Percentiles rank a stretch among this genome's conserved stretches.
phyloP scores from a whole-genome alignment of 2,113 vertebrate species.

The Speoplatyrhinus poulsoni region DNA sequence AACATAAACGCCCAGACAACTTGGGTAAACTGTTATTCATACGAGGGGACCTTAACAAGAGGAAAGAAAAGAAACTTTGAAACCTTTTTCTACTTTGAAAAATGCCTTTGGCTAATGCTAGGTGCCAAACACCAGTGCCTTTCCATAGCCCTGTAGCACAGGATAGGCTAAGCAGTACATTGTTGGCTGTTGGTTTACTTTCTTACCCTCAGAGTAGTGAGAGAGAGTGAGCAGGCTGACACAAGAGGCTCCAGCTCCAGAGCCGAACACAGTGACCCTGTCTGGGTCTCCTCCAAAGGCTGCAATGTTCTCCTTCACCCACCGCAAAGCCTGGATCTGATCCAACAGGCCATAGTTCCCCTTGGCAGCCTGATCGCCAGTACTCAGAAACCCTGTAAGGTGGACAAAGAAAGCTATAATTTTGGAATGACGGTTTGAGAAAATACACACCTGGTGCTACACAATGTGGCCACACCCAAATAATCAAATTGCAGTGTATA shows the following conservation, averaged over 20 bases:
- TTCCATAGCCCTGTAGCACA: not conserved
- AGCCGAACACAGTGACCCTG: constrained; percentile 95
- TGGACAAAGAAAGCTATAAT: constrained; percentile 3
- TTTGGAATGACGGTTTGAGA: not conserved
- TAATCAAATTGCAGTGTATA: too few species aligned
- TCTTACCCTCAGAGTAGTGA: constrained; percentile 95
- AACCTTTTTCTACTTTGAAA: not conserved
- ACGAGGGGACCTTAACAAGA: too few species aligned
- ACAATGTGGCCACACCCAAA: too few species aligned
- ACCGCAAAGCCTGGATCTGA: constrained; percentile 95
- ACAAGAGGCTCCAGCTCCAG: constrained; percentile 95
- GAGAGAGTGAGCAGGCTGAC: constrained; percentile 94
- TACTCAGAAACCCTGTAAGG: constrained; percentile 89
- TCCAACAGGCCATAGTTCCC: constrained; percentile 96
- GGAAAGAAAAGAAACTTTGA: too few species aligned
- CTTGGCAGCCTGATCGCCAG: constrained; percentile 94
- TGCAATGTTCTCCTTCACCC: constrained; percentile 95
- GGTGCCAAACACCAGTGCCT: too few species aligned
- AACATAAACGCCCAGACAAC: too few species aligned
- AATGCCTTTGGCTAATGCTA: not conserved
- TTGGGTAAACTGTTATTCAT: too few species aligned
- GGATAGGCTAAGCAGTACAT: not conserved
- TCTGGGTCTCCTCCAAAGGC: constrained; percentile 92
- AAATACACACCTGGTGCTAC: too few species aligned
- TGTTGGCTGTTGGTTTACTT: not conserved